Percentiles rank a stretch among this genome's conserved stretches.
phyloP scores from a whole-genome alignment of 2,113 vertebrate species.

The Mesoclemmys tuberculata region DNA sequence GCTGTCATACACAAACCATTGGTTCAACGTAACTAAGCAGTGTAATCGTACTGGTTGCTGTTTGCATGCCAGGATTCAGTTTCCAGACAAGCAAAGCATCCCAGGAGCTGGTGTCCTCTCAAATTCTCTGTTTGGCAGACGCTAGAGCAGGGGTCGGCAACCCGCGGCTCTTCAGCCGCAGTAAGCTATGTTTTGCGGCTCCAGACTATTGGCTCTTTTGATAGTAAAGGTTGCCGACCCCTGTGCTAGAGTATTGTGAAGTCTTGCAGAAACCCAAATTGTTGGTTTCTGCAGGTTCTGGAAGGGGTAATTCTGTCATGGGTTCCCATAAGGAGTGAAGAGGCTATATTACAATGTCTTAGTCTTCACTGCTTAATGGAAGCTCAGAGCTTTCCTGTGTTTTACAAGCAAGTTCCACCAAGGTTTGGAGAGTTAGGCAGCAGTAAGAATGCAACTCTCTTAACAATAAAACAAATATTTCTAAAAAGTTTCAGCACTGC shows the following conservation, averaged over 20 bases:
- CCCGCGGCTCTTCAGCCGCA: too few relatives aligned
- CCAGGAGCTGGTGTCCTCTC: not conserved
- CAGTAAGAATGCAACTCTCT: not conserved
- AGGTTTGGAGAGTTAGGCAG: not conserved
- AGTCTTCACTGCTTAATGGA: not conserved
- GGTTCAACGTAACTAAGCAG: accelerated
- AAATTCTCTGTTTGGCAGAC: not conserved
- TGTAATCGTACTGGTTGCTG: not conserved
- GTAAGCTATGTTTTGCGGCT: too few relatives aligned
- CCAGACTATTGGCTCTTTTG: too few relatives aligned
- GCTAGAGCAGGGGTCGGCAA: too few relatives aligned
- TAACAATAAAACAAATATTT: not conserved
- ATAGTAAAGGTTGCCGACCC: too few relatives aligned
- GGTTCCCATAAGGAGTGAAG: not conserved
- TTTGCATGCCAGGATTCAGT: slow-evolving; percentile 54
- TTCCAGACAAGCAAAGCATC: not conserved
- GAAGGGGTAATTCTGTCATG: not conserved
- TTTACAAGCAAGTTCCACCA: accelerated
- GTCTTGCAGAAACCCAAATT: accelerated
- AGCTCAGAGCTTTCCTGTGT: not conserved
- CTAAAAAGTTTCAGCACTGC: not conserved
- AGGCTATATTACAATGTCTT: not conserved
- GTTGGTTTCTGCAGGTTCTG: not conserved
- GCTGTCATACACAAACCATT: not conserved
- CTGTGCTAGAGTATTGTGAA: not conserved